Conservation (phyloP, 2,888 invertebrate genomes). For the Amblyjoppa fuscipennis region DNA sequence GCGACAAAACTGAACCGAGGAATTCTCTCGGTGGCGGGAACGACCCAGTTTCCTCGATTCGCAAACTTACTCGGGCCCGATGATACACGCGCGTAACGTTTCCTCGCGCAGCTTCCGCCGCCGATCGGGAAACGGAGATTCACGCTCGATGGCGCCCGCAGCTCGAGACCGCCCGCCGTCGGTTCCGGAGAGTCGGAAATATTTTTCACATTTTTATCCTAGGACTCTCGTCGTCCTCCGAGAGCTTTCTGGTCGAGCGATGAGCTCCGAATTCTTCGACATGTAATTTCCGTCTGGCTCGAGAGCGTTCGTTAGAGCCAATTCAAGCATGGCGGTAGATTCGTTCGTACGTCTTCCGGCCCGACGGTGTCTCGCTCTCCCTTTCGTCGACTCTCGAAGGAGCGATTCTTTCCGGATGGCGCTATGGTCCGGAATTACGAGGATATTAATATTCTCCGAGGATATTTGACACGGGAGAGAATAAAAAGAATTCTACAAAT, state of each 20-base stretch:
- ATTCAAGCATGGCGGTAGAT: not conserved
- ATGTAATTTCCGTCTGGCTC: conserved; percentile 10
- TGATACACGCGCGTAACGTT: conserved; percentile 46
- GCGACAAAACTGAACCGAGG: conserved; percentile 47
- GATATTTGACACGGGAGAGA: not conserved
- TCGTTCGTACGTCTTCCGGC: not conserved
- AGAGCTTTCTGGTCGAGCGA: not conserved
- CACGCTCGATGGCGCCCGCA: conserved; percentile 1
- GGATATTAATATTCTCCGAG: not conserved
- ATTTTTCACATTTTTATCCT: not conserved
- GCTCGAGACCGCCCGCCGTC: not conserved
- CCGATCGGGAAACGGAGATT: conserved; percentile 49
- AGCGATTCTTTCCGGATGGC: not conserved
- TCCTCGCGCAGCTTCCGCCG: conserved; percentile 47
- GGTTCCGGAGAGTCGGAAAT: not conserved
- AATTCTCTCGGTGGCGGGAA: conserved; percentile 12
- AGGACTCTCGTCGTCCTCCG: not conserved
- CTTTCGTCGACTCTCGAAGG: not conserved
- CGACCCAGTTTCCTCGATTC: conserved; percentile 62
- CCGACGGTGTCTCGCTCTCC: not conserved
- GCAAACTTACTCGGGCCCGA: conserved; percentile 58
- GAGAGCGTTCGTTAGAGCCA: conserved; percentile 36
- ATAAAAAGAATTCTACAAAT: not conserved
- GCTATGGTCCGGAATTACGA: not conserved
- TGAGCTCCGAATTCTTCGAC: not conserved